Conservation (phyloP, 1,140 invertebrate genomes). For the Dolichoris vasculosae region DNA sequence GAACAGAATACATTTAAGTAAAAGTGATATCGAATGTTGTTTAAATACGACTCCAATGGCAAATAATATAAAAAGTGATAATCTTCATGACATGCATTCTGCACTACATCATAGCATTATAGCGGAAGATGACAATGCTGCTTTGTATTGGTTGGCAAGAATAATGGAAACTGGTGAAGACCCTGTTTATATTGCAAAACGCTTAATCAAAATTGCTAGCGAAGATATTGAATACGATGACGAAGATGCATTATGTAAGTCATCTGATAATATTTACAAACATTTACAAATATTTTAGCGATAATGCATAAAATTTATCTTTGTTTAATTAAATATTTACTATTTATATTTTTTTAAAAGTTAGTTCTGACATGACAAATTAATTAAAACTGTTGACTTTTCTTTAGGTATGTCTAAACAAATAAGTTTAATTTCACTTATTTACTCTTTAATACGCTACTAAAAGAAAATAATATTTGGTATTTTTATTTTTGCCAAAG, state of each 20-base stretch:
- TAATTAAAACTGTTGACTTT: neutral
- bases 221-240: slow-evolving; percentile 81
- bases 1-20: slow-evolving; percentile 67
- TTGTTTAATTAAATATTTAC: neutral
- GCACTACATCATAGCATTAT: slow-evolving; percentile 88
- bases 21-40: slow-evolving; percentile 78
- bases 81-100: slow-evolving; percentile 78
- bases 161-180: slow-evolving; percentile 88
- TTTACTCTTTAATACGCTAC: neutral
- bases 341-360: neutral
- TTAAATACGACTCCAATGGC: slow-evolving; percentile 79
- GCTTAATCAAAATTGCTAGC: slow-evolving; percentile 82
- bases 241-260: slow-evolving; percentile 72
- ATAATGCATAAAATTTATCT: neutral
- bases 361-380: neutral
- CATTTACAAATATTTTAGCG: too few relatives aligned
- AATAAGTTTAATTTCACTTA: neutral
- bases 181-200: slow-evolving; percentile 83
- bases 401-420: neutral
- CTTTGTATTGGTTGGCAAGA: slow-evolving; percentile 86
- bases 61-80: slow-evolving; percentile 84
- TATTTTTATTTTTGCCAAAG: too few relatives aligned
- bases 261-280: slow-evolving; percentile 4
- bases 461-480: too few relatives aligned
- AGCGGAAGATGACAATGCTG: slow-evolving; percentile 84